Conservation (phyloP, 2,888 invertebrate genomes). For the Ceramica pisi region DNA sequence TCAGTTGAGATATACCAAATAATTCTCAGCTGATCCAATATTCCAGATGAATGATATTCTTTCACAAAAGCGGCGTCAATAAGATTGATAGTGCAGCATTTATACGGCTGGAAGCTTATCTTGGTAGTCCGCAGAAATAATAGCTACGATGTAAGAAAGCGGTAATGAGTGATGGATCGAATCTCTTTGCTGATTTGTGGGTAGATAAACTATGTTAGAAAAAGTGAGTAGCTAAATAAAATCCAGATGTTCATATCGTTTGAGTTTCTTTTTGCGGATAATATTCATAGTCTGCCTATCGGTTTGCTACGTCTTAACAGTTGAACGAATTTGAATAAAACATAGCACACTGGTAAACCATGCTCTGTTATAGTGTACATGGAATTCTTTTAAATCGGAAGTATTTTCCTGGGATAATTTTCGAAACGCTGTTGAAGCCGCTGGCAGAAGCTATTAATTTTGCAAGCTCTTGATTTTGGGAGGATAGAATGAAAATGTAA, state of each 20-base stretch:
- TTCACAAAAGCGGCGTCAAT: constrained; percentile 48
- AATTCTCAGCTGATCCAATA: neutral
- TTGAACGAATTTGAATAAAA: too few species aligned
- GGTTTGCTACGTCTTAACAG: too few species aligned
- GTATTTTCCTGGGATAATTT: too few species aligned
- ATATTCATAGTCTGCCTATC: too few species aligned
- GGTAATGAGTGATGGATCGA: constrained; percentile 72
- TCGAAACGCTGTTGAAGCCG: too few species aligned
- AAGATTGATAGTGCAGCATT: constrained; percentile 74
- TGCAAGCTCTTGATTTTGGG: neutral
- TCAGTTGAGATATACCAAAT: neutral
- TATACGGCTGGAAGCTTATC: constrained; percentile 69
- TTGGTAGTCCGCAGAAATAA: constrained; percentile 63
- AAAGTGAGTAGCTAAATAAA: neutral
- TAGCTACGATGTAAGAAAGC: constrained; percentile 58
- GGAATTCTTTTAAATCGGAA: too few species aligned
- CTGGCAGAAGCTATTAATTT: neutral
- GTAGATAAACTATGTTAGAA: constrained; percentile 22
- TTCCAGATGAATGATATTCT: constrained; percentile 48
- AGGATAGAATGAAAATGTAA: too few species aligned
- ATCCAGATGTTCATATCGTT: neutral
- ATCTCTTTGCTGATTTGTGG: constrained; percentile 23
- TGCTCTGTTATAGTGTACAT: too few species aligned
- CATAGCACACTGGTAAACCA: too few species aligned
- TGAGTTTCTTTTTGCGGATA: too few species aligned